Percentiles rank a stretch among this genome's conserved stretches.
phyloP scores from a whole-genome alignment of 2,888 invertebrate species.

The Scotopteryx bipunctaria region DNA sequence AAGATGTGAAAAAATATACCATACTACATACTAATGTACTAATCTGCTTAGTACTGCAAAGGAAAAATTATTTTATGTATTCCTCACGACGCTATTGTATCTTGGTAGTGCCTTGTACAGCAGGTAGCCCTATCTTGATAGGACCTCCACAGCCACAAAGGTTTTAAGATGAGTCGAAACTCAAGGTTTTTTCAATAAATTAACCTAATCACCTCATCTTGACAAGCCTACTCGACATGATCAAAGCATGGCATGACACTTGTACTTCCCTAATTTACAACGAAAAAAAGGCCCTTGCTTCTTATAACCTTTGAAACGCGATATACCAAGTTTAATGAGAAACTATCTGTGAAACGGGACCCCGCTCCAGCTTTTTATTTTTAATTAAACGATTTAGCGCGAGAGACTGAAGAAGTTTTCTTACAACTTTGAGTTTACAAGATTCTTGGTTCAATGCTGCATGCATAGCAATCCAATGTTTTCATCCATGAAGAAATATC shows the following conservation, averaged over 20 bases:
- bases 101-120: too few species aligned
- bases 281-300: conserved; percentile 40
- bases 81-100: too few species aligned
- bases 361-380: conserved; percentile 44
- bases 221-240: conserved; percentile 45
- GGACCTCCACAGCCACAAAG: too few species aligned
- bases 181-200: background rate
- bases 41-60: too few species aligned
- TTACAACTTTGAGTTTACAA: background rate
- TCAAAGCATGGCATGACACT: conserved; percentile 62
- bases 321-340: conserved; percentile 21
- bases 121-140: too few species aligned
- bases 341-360: conserved; percentile 57
- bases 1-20: too few species aligned
- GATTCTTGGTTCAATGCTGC: too few species aligned
- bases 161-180: too few species aligned
- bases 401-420: conserved; percentile 23
- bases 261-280: conserved; percentile 48
- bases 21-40: too few species aligned
- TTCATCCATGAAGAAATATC: too few species aligned
- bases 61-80: too few species aligned
- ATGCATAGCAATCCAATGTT: too few species aligned
- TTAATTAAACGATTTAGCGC: conserved; percentile 55
- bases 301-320: conserved; percentile 18
- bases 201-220: conserved; percentile 1